Evolutionary conservation across 2,797 vertebrate genomes (phyloP), one percentile per base, ranked within the genome.

Genomic region (Anolis apletophallus): DNA sequence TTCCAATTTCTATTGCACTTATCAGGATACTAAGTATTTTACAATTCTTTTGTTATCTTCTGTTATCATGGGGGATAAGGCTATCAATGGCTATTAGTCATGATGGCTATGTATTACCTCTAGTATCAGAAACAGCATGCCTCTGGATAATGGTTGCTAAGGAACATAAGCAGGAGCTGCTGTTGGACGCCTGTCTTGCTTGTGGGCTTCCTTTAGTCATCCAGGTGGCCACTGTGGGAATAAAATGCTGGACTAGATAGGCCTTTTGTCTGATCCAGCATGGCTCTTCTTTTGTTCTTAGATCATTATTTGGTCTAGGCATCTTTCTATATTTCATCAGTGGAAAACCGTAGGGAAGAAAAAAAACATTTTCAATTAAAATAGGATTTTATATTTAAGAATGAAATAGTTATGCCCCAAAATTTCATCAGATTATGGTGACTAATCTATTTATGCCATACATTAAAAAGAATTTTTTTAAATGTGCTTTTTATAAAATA

Each of bases 361-460:
- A 80, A 80, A 29, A 40, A 36, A 16, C 54, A 32, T 50, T 81
- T 69, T 81, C 23, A 69, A 81, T 34, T 81, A 54, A 85, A n/a
- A 14, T 69, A 68, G 32, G 14, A 77, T 55, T 77, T 78, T 36
- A 21, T 52, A 68, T 68, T 81, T 57, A 34, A 23, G 19, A n/a
- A 17, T 9, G 3, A 21, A 57, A 13, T 5, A 59, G 8, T 69
- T 81, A 19, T 32, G 9, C 23, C 10, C 19, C 14, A 19, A 50
- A 61, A 84, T 52, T 52, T 19, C 40, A 69, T 12, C 23, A 54
- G 1, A 26, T 26, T 50, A 8, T 52, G 57, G 46, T 36, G 64
- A 84, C 46, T 21, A 36, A 19, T 21, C 26, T 19, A 57, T 85
- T 59, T 85, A 54, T 80, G 85, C 26, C 69, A 73, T 74, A 46